Conservation (phyloP, 2,797 vertebrate species). For the Chromobotia macracanthus region DNA sequence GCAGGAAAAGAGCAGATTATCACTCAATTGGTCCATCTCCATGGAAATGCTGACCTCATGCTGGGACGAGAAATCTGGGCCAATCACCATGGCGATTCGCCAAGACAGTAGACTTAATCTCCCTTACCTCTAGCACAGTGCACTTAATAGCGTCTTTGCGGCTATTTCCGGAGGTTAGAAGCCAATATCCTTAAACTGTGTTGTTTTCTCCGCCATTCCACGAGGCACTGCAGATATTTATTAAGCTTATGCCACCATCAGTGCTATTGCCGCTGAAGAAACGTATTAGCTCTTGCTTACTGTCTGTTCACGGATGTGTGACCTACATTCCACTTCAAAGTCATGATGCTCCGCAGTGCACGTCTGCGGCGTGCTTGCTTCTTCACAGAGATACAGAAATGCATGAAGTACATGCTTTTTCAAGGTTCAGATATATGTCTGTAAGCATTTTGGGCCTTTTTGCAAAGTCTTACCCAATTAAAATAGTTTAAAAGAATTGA, state of each 20-base stretch:
- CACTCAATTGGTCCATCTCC: constrained; percentile 71
- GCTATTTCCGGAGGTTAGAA: constrained; percentile 33
- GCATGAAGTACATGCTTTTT: background rate
- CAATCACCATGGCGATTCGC: constrained; percentile 78
- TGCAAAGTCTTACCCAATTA: no score
- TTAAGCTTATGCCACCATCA: background rate
- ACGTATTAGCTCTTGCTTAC: constrained; percentile 15
- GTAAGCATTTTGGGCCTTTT: no score
- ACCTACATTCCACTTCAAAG: constrained; percentile 55
- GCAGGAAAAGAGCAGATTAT: constrained; percentile 75
- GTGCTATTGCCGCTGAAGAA: constrained; percentile 11
- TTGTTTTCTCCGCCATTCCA: background rate
- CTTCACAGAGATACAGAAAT: constrained; percentile 29
- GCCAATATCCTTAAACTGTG: background rate
- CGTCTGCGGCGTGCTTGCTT: constrained; percentile 40
- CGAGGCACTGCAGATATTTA: background rate
- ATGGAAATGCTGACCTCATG: constrained; percentile 80
- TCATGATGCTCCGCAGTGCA: constrained; percentile 50
- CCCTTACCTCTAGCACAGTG: constrained; percentile 73
- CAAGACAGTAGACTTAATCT: constrained; percentile 75
- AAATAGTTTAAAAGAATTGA: no score
- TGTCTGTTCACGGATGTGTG: constrained; percentile 35
- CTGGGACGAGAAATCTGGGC: constrained; percentile 68
- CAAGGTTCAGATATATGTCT: no score
- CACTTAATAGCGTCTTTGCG: constrained; percentile 39